Conservation (phyloP, 2,113 vertebrate genomes). For the Theropithecus gelada region DNA sequence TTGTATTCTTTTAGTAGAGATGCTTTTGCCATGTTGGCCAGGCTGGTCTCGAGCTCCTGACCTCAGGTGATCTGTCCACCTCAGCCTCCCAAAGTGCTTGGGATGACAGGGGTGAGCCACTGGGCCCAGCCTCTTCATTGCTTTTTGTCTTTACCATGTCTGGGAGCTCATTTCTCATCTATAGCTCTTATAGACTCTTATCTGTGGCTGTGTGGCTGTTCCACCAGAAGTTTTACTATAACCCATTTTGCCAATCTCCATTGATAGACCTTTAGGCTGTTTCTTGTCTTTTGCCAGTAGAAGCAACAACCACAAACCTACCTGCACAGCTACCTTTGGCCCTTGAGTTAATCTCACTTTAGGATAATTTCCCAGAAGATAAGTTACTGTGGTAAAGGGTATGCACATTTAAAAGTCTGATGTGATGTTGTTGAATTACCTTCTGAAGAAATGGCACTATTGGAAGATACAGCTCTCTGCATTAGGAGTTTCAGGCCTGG, state of each 20-base stretch:
- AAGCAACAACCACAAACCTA: not conserved
- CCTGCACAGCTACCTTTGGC: not conserved
- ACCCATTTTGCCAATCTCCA: not conserved
- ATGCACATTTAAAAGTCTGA: not conserved
- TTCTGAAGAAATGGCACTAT: not conserved
- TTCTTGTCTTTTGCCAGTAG: not conserved
- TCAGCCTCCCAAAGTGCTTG: no score
- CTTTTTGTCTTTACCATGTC: not conserved
- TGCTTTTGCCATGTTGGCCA: no score
- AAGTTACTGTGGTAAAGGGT: not conserved
- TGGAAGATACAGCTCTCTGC: not conserved
- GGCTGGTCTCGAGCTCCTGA: no score
- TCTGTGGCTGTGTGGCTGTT: rapidly evolving
- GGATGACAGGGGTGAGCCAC: no score
- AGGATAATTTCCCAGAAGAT: not conserved
- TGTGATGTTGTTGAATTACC: not conserved
- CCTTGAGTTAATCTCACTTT: not conserved
- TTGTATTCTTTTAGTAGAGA: no score
- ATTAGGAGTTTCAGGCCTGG: not conserved
- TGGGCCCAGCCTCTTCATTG: not conserved
- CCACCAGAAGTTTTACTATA: not conserved
- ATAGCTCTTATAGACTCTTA: no score
- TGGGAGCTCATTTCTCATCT: not conserved
- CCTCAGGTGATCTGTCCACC: no score
- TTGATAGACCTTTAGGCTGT: not conserved